A percentile compares a stretch with the other conserved stretches of the same genome.
These are phyloP conservation scores for Nemotelus pantherinus DNA, from an alignment of 2,888 invertebrate species.

Conservation along the genomic window DNA sequence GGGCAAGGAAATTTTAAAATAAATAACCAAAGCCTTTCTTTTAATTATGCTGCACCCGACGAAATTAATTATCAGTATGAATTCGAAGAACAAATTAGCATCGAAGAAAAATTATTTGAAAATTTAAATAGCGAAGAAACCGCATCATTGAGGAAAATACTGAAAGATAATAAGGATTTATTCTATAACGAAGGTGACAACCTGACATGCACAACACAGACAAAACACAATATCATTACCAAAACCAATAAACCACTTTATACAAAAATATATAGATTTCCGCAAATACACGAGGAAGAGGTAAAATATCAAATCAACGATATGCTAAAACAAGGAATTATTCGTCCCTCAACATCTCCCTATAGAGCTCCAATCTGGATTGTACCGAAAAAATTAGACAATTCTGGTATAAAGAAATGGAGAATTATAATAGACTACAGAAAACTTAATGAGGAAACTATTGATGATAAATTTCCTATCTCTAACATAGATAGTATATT, in stretches of 20 bases:
- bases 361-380: slow-evolving; percentile 44
- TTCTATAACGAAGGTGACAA: slow-evolving; percentile 4
- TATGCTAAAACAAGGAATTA: slow-evolving; percentile 52
- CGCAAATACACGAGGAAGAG: slow-evolving; percentile 43
- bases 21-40: background rate
- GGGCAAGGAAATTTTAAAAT: background rate
- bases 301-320: slow-evolving; percentile 54
- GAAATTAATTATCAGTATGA: slow-evolving; percentile 5
- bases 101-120: background rate
- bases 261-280: slow-evolving; percentile 45
- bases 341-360: slow-evolving; percentile 48
- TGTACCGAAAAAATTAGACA: slow-evolving; percentile 14
- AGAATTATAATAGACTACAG: background rate
- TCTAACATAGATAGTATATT: slow-evolving; percentile 24
- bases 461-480: slow-evolving; percentile 19
- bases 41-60: slow-evolving; percentile 1
- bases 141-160: background rate
- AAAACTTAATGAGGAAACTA: slow-evolving; percentile 21
- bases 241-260: slow-evolving; percentile 30
- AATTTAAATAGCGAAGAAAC: slow-evolving; percentile 4
- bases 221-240: background rate
- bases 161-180: background rate
- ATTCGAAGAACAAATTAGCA: background rate
- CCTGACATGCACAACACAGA: slow-evolving; percentile 6
- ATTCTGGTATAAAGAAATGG: background rate